A percentile compares a stretch with the other conserved stretches of the same genome.
Evolutionary conservation across 1,140 invertebrate species (phyloP).

Genomic region (Adoxophyes honmai): DNA sequence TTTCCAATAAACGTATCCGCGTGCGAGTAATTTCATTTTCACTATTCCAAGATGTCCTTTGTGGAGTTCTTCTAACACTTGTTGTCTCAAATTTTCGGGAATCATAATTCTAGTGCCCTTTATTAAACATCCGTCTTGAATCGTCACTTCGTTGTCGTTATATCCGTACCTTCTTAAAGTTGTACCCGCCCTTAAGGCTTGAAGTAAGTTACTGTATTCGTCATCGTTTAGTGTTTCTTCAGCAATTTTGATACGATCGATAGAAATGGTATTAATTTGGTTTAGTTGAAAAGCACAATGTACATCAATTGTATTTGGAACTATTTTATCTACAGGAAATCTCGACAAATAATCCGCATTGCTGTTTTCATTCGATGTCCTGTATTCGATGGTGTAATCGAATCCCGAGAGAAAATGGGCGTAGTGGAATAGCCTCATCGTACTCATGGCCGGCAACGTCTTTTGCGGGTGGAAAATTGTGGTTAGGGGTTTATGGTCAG

Average conservation of each 20-base stretch:
- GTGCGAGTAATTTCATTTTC: constrained; percentile 72
- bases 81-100: constrained; percentile 3
- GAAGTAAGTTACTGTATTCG: background rate
- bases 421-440: too few species aligned
- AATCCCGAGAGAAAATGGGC: too few species aligned
- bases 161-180: background rate
- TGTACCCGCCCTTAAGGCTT: background rate
- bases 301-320: constrained; percentile 10
- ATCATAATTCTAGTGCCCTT: constrained; percentile 10
- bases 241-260: background rate
- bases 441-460: too few species aligned
- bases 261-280: constrained; percentile 19
- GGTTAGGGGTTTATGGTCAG: too few species aligned
- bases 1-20: constrained; percentile 67
- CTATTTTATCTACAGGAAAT: constrained; percentile 13
- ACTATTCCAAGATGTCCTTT: constrained; percentile 63
- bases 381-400: constrained; percentile 48
- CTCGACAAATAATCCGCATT: constrained; percentile 19
- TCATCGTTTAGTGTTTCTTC: background rate
- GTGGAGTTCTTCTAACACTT: constrained; percentile 56
- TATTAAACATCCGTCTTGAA: constrained; percentile 5
- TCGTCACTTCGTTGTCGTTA: background rate
- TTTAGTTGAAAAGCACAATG: constrained; percentile 14
- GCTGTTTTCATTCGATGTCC: background rate
- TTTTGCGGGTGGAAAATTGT: too few species aligned